Evolutionary conservation across 2,113 vertebrate species (phyloP).

Genomic region (Pseudopipra pipra): DNA sequence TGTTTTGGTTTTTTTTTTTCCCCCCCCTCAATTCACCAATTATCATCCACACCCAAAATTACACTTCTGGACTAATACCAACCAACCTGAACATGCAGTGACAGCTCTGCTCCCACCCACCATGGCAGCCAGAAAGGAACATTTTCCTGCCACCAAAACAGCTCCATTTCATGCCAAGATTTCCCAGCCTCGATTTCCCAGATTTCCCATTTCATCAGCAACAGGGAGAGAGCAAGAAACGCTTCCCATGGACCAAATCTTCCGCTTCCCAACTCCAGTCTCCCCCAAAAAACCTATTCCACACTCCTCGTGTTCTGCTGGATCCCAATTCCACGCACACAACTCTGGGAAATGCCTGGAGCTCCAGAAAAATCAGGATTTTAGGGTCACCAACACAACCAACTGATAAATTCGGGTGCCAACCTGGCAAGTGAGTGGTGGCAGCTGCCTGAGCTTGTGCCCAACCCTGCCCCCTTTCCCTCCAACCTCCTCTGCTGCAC

Average conservation of each 20-base stretch:
- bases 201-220: conserved; percentile 27
- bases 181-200: neutral
- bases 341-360: fast-evolving
- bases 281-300: neutral
- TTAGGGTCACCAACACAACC: neutral
- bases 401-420: neutral
- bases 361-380: neutral
- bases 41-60: neutral
- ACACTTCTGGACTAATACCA: neutral
- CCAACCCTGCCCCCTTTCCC: neutral
- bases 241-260: neutral
- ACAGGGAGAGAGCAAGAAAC: conserved; percentile 42
- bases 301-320: neutral
- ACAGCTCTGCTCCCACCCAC: neutral
- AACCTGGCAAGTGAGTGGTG: neutral
- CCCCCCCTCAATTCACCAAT: neutral
- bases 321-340: neutral
- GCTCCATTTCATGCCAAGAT: neutral
- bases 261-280: neutral
- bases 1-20: neutral
- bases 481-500: neutral
- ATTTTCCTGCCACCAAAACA: conserved; percentile 11
- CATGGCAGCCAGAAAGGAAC: neutral
- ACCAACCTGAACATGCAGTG: neutral
- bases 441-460: neutral